A percentile compares a stretch with the other conserved stretches of the same genome.
Conservation (phyloP, 2,797 vertebrate genomes). For the Liparis tanakae region DNA sequence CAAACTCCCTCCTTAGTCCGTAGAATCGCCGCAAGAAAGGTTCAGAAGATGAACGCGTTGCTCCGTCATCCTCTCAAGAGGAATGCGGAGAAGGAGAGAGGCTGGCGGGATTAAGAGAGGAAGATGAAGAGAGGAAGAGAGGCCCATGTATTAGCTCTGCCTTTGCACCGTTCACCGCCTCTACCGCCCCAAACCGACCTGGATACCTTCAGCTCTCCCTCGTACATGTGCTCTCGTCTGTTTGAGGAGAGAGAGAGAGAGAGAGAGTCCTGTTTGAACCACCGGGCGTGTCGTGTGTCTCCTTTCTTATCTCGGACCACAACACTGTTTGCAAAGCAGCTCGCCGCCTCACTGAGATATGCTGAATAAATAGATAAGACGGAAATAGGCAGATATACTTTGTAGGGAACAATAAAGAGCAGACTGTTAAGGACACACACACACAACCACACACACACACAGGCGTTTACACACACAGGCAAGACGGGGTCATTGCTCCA, state of each 20-base stretch:
- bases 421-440: slow-evolving; percentile 54
- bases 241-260: slow-evolving; percentile 31
- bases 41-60: slow-evolving; percentile 64
- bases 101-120: slow-evolving; percentile 35
- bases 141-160: slow-evolving; percentile 4
- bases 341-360: slow-evolving; percentile 63
- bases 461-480: slow-evolving; percentile 24
- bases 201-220: background rate
- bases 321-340: slow-evolving; percentile 74
- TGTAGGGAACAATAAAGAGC: slow-evolving; percentile 54
- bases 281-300: slow-evolving; percentile 54
- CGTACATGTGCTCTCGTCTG: slow-evolving; percentile 18
- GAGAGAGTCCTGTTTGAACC: slow-evolving; percentile 59
- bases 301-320: slow-evolving; percentile 64
- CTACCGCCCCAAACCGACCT: background rate
- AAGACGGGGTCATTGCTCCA: slow-evolving; percentile 29
- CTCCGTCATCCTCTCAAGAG: slow-evolving; percentile 57
- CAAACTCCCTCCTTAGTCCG: slow-evolving; percentile 20
- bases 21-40: slow-evolving; percentile 44
- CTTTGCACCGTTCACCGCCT: slow-evolving; percentile 2
- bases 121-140: slow-evolving; percentile 18
- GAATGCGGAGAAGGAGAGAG: slow-evolving; percentile 62
- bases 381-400: slow-evolving; percentile 50
- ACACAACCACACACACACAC: slow-evolving; percentile 37
- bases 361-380: slow-evolving; percentile 76